Base-by-base conservation (phyloP, 2,888 invertebrate species). In the Norana najaformis region DNA sequence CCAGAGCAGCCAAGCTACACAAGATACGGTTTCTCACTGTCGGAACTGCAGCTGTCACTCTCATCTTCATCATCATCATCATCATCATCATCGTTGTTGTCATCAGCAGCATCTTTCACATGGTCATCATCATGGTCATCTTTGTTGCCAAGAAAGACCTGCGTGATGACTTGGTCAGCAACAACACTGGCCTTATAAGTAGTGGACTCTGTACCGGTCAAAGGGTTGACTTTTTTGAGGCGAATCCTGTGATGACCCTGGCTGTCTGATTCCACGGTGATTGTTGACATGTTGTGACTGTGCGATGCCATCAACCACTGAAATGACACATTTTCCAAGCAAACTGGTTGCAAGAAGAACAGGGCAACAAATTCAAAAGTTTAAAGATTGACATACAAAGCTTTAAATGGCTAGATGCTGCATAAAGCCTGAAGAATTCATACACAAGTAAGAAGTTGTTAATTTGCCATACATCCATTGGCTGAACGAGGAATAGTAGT, bases 231-330 rank as follows among this genome's bases (percentile, higher is more conserved):
- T 18, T 37, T 36, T n/a, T 37, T 85, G 36, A 85, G 37, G 37
- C 37, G 34, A 6, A 85, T 85, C 85, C 35, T 37, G 85, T 85
- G 85, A 85, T 85, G 85, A 37, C 85, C 85, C 85, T 85, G 85
- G 85, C 20, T 85, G 85, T 85, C 85, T 18, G 85, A 85, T 37
- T 85, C 85, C 85, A 85, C 85, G 36, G 85, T 85, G 85, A 85
- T 37, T 14, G 85, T 36, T 36, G 85, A 85, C 85, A 85, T 85
- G 36, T 37, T 37, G 35, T 69, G 69, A 69, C 30, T n/a, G 11
- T 69, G 69, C 69, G 69, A 69, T 11, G 69, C 69, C 69, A 69
- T n/a, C 69, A 69, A 13, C 69, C 69, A 69, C 69, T 69, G 11
- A 30, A 69, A 69, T n/a, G n/a, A 47, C 2, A 69, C 69, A 8